phyloP scores from a whole-genome alignment of 2,888 invertebrate genomes.

The Metallyticus violacea region DNA sequence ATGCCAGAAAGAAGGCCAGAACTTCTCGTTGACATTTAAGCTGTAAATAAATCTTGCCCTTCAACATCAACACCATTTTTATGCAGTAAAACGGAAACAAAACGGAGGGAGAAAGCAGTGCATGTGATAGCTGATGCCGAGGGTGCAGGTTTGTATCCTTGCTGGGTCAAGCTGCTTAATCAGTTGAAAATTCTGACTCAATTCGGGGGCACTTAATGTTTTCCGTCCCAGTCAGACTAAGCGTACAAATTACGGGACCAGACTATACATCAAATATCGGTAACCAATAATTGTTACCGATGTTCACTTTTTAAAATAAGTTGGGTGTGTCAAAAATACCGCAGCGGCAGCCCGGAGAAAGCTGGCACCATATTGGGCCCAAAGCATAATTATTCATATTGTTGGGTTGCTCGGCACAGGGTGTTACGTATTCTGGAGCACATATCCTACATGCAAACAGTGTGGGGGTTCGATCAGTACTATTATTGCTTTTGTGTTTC shows the following conservation, averaged over 20 bases:
- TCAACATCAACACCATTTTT: no score
- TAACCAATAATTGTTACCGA: conserved; percentile 26
- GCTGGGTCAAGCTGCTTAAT: no score
- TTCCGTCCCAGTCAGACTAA: not conserved
- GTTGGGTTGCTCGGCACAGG: not conserved
- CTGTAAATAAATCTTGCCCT: no score
- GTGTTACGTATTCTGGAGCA: not conserved
- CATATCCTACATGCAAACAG: not conserved
- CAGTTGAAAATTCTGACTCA: not conserved
- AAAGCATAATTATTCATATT: conserved; percentile 18
- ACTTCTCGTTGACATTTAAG: no score
- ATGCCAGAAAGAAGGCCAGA: no score
- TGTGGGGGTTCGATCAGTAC: not conserved
- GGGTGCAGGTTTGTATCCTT: no score
- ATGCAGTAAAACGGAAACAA: no score
- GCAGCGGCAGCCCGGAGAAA: conserved; percentile 6
- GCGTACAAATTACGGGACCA: not conserved
- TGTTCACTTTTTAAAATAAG: conserved; percentile 24
- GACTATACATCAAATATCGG: conserved; percentile 20
- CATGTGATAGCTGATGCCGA: no score
- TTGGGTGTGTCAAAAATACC: conserved; percentile 25
- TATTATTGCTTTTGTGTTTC: no score
- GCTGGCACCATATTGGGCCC: conserved; percentile 21
- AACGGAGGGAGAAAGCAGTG: no score
- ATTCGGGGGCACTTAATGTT: not conserved